Percentiles rank a stretch among this genome's conserved stretches.
phyloP scores from a whole-genome alignment of 2,888 invertebrate species.

The Pseudolycoriella hygida region DNA sequence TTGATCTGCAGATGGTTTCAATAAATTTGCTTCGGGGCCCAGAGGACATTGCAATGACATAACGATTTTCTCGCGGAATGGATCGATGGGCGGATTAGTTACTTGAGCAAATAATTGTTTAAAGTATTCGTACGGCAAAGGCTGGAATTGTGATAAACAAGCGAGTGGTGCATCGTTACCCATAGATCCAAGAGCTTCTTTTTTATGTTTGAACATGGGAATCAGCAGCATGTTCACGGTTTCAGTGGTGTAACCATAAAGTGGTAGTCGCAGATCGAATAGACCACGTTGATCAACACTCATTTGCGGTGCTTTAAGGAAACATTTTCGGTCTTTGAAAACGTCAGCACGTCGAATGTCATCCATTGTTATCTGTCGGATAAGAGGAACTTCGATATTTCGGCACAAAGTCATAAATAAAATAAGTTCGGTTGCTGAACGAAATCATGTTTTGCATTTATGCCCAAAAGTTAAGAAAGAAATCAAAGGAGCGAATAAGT shows the following conservation, averaged over 20 bases:
- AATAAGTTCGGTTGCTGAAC: too few relatives aligned
- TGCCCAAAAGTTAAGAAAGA: too few relatives aligned
- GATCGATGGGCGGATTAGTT: conserved; percentile 98
- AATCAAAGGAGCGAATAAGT: too few relatives aligned
- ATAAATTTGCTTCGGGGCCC: conserved; percentile 89
- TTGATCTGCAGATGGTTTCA: conserved; percentile 76
- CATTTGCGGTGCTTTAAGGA: conserved; percentile 19
- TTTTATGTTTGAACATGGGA: conserved; percentile 92
- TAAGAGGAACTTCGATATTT: background rate
- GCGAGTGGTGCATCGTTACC: conserved; percentile 97
- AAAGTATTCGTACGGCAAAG: conserved; percentile 91
- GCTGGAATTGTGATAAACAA: conserved; percentile 89
- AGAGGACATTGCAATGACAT: conserved; percentile 96
- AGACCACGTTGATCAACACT: conserved; percentile 34
- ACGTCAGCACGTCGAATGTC: conserved; percentile 49
- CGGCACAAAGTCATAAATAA: too few relatives aligned
- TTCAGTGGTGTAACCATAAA: conserved; percentile 91
- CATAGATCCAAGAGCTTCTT: conserved; percentile 98
- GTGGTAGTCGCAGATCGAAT: conserved; percentile 65
- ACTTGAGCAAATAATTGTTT: conserved; percentile 98
- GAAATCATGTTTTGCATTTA: too few relatives aligned
- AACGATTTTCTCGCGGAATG: conserved; percentile 93
- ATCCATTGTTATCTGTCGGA: conserved; percentile 57
- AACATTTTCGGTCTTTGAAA: conserved; percentile 22
- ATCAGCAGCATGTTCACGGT: conserved; percentile 83